Conservation (phyloP, 2,113 vertebrate genomes). For the Cyprinodon tularosa region DNA sequence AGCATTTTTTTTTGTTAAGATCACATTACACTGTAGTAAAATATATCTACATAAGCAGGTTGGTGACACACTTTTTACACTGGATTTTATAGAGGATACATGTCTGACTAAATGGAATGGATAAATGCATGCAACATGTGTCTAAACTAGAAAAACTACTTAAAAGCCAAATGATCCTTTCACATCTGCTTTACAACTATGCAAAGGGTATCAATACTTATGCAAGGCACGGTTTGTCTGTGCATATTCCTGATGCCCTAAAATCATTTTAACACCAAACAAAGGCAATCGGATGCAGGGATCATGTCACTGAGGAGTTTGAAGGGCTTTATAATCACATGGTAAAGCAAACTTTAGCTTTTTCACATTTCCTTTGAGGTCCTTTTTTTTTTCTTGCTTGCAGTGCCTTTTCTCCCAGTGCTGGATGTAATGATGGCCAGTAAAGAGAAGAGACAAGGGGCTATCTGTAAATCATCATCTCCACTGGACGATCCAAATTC, state of each 20-base stretch:
- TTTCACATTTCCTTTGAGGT: conserved; percentile 70
- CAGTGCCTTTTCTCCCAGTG: conserved; percentile 45
- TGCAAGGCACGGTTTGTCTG: not conserved
- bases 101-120: not conserved
- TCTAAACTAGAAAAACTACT: too few relatives aligned
- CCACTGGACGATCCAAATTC: conserved; percentile 50
- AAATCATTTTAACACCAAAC: conserved; percentile 48
- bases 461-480: conserved; percentile 66
- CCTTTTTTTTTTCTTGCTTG: conserved; percentile 23
- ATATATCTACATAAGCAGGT: not conserved
- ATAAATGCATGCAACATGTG: too few relatives aligned
- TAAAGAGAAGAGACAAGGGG: conserved; percentile 35
- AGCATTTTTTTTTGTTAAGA: not conserved
- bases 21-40: not conserved
- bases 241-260: conserved; percentile 5
- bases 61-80: too few relatives aligned
- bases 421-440: conserved; percentile 61
- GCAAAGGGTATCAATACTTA: not conserved
- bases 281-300: conserved; percentile 19
- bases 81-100: too few relatives aligned
- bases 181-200: not conserved
- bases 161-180: not conserved
- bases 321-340: conserved; percentile 26
- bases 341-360: conserved; percentile 53
- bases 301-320: conserved; percentile 50